Conservation (phyloP, 1,140 invertebrate species). For the Psilanteris sp. region DNA sequence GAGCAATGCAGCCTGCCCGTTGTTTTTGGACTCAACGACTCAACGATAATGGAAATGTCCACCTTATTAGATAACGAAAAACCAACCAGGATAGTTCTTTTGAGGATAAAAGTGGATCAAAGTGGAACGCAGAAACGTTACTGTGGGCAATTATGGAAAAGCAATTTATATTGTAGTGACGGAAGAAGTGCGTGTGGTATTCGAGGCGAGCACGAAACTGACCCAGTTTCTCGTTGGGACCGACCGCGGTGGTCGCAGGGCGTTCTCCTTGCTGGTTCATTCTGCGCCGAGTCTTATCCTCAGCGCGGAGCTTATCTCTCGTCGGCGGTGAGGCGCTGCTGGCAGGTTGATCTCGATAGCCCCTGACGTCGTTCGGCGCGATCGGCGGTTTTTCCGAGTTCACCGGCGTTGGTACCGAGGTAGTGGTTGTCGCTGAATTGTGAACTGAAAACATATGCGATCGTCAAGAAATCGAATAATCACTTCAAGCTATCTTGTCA, state of each 20-base stretch:
- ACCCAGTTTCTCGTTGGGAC: constrained; percentile 73
- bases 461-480: too few species aligned
- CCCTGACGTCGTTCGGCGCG: constrained; percentile 66
- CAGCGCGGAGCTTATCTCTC: constrained; percentile 85
- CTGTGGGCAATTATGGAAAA: constrained; percentile 40
- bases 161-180: constrained; percentile 30
- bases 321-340: constrained; percentile 87
- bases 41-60: too few species aligned
- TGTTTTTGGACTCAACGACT: too few species aligned
- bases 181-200: constrained; percentile 46
- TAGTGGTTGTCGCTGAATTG: constrained; percentile 30
- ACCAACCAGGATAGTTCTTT: constrained; percentile 3
- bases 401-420: constrained; percentile 42
- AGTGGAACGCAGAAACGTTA: constrained; percentile 21
- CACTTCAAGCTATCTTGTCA: too few species aligned
- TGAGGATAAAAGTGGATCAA: neutral
- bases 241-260: constrained; percentile 53
- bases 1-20: too few species aligned
- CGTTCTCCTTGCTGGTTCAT: constrained; percentile 74
- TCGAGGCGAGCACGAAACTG: constrained; percentile 51
- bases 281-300: constrained; percentile 83
- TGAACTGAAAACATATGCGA: constrained; percentile 45
- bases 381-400: constrained; percentile 72
- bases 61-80: too few species aligned
- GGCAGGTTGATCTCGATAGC: constrained; percentile 83